Evolutionary conservation across 2,113 vertebrate genomes (phyloP).

Genomic region (Chaenogobius annularis): DNA sequence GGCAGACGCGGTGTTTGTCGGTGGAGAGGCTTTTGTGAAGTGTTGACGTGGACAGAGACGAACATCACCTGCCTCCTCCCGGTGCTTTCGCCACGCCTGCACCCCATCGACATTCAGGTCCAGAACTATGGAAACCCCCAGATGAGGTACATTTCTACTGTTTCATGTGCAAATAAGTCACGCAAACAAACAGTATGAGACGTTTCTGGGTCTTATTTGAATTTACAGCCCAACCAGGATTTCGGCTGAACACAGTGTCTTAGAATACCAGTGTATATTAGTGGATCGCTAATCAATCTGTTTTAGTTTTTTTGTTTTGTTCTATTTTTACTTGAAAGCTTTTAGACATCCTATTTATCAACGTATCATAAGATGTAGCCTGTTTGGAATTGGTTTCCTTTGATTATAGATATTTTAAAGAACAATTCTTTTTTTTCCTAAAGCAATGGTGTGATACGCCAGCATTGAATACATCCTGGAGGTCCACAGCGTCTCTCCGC

Average conservation of each 20-base stretch:
- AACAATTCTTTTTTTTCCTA: constrained; percentile 28
- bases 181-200: no score
- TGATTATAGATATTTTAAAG: no score
- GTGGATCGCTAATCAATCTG: no score
- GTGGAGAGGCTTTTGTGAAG: constrained; percentile 57
- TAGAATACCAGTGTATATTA: no score
- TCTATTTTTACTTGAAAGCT: no score
- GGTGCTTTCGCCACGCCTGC: constrained; percentile 68
- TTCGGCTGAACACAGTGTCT: no score
- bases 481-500: constrained; percentile 72
- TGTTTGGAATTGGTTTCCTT: no score
- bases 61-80: constrained; percentile 80
- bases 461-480: constrained; percentile 79
- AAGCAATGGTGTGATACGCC: constrained; percentile 58
- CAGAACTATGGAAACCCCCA: constrained; percentile 75
- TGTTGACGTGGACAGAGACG: constrained; percentile 65
- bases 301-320: no score
- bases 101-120: constrained; percentile 72
- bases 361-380: no score
- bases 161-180: neutral
- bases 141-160: constrained; percentile 59
- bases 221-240: no score
- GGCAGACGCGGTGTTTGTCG: constrained; percentile 70
- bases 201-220: neutral
- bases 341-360: no score